These are phyloP conservation scores for Huso huso DNA, from an alignment of 2,797 vertebrate species.

Conservation along the genomic window DNA sequence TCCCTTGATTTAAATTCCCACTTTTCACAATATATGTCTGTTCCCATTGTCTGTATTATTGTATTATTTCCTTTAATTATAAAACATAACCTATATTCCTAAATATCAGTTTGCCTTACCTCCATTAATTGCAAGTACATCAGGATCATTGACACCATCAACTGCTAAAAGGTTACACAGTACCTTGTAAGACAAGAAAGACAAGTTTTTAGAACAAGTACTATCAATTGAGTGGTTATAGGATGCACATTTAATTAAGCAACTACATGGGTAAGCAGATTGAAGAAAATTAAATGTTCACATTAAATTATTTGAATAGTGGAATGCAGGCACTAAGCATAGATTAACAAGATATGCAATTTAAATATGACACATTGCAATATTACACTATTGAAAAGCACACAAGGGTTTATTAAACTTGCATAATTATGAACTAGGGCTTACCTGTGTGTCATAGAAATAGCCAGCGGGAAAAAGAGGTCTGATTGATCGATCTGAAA, in stretches of 20 bases:
- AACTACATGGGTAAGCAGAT: too few relatives aligned
- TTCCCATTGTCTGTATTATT: too few relatives aligned
- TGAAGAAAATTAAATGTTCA: background rate
- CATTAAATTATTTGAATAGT: conserved; percentile 27
- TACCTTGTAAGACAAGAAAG: conserved; percentile 46
- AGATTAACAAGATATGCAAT: background rate
- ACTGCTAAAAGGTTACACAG: conserved; percentile 94
- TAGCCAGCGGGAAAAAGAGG: conserved; percentile 91
- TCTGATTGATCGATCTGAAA: conserved; percentile 82
- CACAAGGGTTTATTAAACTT: too few relatives aligned
- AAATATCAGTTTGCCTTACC: conserved; percentile 52
- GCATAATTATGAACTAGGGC: conserved; percentile 15
- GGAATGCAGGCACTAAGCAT: background rate
- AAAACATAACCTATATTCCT: background rate
- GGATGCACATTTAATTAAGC: too few relatives aligned
- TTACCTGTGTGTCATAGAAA: conserved; percentile 95
- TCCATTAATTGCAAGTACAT: conserved; percentile 90
- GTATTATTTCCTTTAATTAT: too few relatives aligned
- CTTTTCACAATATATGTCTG: too few relatives aligned
- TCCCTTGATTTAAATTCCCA: too few relatives aligned
- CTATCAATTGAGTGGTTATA: too few relatives aligned
- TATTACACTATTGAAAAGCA: background rate
- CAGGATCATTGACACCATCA: conserved; percentile 88
- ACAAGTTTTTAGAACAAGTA: background rate
- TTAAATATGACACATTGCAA: background rate